Evolutionary conservation across 1,140 invertebrate genomes (phyloP).

Genomic region (Aphelinus atriplicis): DNA sequence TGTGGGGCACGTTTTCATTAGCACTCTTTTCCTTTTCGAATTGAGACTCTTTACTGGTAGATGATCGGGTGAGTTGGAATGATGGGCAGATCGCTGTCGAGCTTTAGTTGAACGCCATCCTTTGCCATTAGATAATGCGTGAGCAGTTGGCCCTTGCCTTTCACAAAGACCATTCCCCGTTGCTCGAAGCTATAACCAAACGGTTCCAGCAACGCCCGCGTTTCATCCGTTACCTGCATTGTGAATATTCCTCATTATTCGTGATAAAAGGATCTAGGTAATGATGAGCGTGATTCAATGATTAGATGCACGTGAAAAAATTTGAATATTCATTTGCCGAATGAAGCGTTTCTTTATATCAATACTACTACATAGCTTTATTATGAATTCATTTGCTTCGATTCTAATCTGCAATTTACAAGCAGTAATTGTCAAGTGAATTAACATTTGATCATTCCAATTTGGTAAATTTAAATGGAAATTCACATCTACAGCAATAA

Average conservation of each 20-base stretch:
- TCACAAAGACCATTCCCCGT: slow-evolving; percentile 89
- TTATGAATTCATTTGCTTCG: no score
- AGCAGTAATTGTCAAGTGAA: no score
- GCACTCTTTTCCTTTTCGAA: neutral
- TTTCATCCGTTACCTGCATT: slow-evolving; percentile 89
- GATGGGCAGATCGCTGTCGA: slow-evolving; percentile 62
- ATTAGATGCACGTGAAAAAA: no score
- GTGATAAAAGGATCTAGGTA: slow-evolving; percentile 7
- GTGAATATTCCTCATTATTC: slow-evolving; percentile 8
- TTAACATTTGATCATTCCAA: no score
- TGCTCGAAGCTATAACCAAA: slow-evolving; percentile 93
- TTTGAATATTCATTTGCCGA: no score
- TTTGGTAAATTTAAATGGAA: no score
- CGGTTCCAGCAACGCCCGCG: slow-evolving; percentile 82
- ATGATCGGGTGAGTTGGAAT: slow-evolving; percentile 63
- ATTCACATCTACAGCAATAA: no score
- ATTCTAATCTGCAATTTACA: no score
- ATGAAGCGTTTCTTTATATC: no score
- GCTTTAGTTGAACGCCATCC: slow-evolving; percentile 58
- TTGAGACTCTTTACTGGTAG: slow-evolving; percentile 56
- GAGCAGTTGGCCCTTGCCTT: slow-evolving; percentile 94
- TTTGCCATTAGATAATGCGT: slow-evolving; percentile 84
- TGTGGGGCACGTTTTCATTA: no score
- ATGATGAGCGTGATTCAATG: no score
- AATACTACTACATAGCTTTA: no score